Evolutionary conservation across 1,140 invertebrate species (phyloP).

Genomic region (Caenorhabditis briggsae): DNA sequence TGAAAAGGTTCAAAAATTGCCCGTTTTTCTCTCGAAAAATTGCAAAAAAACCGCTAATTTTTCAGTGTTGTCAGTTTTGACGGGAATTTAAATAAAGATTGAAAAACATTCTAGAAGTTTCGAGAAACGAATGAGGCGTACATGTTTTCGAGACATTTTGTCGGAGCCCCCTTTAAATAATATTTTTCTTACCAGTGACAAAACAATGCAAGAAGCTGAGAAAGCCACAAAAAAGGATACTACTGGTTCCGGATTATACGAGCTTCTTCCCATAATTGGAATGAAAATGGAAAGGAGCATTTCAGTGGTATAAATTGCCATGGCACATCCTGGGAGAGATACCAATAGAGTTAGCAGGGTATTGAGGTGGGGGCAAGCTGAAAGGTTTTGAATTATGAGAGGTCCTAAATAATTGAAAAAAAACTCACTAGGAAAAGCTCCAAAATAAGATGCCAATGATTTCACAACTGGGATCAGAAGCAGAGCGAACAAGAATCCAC

Average conservation of each 20-base stretch:
- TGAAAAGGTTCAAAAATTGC: too few relatives aligned
- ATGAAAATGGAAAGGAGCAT: conserved; percentile 67
- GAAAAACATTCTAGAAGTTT: too few relatives aligned
- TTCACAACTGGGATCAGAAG: conserved; percentile 46
- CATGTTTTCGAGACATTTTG: too few relatives aligned
- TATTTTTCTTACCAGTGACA: conserved; percentile 57
- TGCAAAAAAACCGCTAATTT: too few relatives aligned
- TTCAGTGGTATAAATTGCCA: conserved; percentile 64
- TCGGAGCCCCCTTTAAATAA: not conserved
- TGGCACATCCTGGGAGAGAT: conserved; percentile 61
- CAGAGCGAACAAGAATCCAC: conserved; percentile 63
- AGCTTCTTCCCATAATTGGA: conserved; percentile 67
- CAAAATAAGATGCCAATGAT: not conserved
- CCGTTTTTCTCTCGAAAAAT: too few relatives aligned
- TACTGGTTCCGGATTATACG: conserved; percentile 63
- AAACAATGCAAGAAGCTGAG: conserved; percentile 59
- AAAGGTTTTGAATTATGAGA: not conserved
- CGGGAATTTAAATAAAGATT: conserved; percentile 5
- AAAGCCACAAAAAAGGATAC: conserved; percentile 60
- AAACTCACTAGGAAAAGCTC: conserved; percentile 10
- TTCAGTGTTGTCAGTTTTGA: too few relatives aligned
- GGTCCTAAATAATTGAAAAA: conserved; percentile 6
- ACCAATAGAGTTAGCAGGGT: conserved; percentile 47
- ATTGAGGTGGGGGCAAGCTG: conserved; percentile 54
- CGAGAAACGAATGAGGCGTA: too few relatives aligned